Evolutionary conservation across 2,113 vertebrate genomes (phyloP).

Genomic region (Hystrix cristata): DNA sequence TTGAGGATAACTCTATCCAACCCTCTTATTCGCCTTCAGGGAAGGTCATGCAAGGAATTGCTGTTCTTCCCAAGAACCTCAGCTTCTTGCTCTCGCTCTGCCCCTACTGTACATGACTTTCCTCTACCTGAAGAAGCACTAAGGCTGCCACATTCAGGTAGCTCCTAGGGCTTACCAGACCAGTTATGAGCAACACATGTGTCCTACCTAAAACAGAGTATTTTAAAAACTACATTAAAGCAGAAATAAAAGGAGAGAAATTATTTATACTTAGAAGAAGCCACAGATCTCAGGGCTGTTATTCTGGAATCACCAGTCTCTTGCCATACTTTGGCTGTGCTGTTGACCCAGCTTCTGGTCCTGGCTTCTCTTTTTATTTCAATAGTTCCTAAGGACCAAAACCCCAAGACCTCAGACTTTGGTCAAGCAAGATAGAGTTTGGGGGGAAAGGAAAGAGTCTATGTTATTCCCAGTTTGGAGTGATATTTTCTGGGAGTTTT

Average conservation of each 20-base stretch:
- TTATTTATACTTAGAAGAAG: neutral
- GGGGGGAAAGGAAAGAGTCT: neutral
- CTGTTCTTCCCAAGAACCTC: neutral
- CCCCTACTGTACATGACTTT: neutral
- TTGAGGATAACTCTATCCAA: fast-evolving
- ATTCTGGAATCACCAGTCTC: neutral
- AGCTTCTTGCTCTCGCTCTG: neutral
- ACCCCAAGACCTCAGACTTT: neutral
- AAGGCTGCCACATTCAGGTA: too few relatives aligned
- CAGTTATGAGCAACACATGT: neutral
- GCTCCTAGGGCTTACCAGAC: neutral
- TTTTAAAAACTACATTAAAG: neutral
- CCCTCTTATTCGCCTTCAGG: neutral
- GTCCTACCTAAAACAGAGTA: neutral
- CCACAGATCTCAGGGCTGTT: too few relatives aligned
- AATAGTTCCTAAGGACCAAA: neutral
- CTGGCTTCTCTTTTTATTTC: neutral
- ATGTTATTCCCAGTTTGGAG: neutral
- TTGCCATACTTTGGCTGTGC: too few relatives aligned
- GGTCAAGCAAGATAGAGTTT: neutral
- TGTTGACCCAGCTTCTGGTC: neutral
- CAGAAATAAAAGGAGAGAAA: neutral
- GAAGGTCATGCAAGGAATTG: neutral
- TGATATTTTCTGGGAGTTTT: neutral
- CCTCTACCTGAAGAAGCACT: neutral